Conservation (phyloP, 2,797 vertebrate species). For the Gymnoscopelus braueri region DNA sequence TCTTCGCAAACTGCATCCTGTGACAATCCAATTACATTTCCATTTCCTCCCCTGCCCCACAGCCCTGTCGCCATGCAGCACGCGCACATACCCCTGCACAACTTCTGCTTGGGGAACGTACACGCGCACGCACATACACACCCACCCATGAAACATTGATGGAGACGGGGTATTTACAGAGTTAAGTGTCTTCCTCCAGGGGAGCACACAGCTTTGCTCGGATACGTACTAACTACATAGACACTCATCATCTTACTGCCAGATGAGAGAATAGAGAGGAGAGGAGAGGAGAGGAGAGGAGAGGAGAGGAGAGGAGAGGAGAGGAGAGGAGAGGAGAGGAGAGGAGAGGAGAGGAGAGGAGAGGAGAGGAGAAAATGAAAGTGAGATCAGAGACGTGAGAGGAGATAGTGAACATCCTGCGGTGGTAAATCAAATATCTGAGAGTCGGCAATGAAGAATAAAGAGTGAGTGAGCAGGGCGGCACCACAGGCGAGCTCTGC, state of each 20-base stretch:
- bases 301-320: conserved; percentile 4
- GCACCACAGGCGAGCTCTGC: too few relatives aligned
- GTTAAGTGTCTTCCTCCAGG: conserved; percentile 61
- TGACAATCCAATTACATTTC: conserved; percentile 80
- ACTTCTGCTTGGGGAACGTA: conserved; percentile 31
- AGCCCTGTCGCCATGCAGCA: conserved; percentile 56
- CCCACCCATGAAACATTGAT: conserved; percentile 66
- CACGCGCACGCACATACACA: conserved; percentile 9
- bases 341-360: not conserved
- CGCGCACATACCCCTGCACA: conserved; percentile 63
- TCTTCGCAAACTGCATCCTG: conserved; percentile 77
- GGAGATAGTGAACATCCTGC: too few relatives aligned
- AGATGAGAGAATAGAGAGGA: conserved; percentile 10
- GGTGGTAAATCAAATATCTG: too few relatives aligned
- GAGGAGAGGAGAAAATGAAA: not conserved
- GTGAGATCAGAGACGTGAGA: not conserved
- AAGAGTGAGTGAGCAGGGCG: too few relatives aligned
- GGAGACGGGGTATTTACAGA: conserved; percentile 67
- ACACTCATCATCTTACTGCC: not conserved
- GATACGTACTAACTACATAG: conserved; percentile 1
- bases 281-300: not conserved
- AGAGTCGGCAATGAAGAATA: too few relatives aligned
- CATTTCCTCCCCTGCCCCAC: conserved; percentile 74
- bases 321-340: not conserved
- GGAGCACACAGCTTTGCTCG: conserved; percentile 40